Evolutionary conservation across 2,113 vertebrate species (phyloP).

Genomic region (Corythoichthys haematopterus): DNA sequence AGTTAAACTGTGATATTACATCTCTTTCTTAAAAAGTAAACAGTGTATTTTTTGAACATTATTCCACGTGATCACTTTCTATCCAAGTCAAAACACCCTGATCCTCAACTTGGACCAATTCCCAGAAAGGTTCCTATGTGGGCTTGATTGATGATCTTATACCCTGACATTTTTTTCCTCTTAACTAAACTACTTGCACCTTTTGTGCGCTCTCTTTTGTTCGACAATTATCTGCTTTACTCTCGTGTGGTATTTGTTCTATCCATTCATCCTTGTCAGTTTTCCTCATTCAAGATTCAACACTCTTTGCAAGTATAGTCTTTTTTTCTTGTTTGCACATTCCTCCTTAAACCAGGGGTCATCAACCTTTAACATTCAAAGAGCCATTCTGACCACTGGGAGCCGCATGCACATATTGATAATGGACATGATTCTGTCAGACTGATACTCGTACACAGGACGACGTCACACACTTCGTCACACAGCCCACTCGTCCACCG

Average conservation of each 20-base stretch:
- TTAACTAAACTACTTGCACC: slow-evolving; percentile 9
- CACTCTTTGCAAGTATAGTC: background rate
- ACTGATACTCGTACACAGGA: no score
- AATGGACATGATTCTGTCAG: no score
- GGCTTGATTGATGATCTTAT: slow-evolving; percentile 37
- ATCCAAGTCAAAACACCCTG: background rate
- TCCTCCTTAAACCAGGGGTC: no score
- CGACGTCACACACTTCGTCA: no score
- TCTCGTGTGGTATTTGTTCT: slow-evolving; percentile 1
- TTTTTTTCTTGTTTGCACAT: background rate
- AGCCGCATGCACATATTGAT: no score
- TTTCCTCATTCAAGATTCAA: background rate
- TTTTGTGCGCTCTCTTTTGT: background rate
- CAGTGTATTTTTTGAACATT: background rate
- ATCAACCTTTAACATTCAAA: no score
- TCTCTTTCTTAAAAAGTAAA: background rate
- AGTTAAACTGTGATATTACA: background rate
- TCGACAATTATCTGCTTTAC: slow-evolving; percentile 1
- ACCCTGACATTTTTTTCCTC: slow-evolving; percentile 16
- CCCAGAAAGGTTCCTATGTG: slow-evolving; percentile 3
- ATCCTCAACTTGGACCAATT: slow-evolving; percentile 28
- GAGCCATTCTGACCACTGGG: no score
- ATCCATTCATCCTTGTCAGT: slow-evolving; percentile 9
- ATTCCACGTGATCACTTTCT: background rate
- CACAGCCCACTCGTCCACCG: no score